phyloP scores from a whole-genome alignment of 2,113 vertebrate species.

The Sceloporus undulatus region DNA sequence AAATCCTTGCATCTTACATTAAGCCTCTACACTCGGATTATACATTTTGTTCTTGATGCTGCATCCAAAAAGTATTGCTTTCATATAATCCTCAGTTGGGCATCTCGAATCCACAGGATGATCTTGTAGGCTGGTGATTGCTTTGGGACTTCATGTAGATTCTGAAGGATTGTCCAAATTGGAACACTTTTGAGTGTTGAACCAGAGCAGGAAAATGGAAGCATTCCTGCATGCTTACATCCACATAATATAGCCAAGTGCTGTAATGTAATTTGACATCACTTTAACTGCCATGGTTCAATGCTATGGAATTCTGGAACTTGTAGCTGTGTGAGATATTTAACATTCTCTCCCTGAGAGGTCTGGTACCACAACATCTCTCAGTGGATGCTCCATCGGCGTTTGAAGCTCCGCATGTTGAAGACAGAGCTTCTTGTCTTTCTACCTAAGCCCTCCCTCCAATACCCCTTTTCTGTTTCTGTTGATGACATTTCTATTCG shows the following conservation, averaged over 20 bases:
- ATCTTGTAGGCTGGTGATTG: constrained; percentile 8
- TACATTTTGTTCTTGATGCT: constrained; percentile 20
- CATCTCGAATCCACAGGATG: neutral
- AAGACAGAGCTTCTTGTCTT: neutral
- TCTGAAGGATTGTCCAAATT: neutral
- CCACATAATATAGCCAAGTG: no score
- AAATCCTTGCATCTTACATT: constrained; percentile 49
- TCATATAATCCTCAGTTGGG: constrained; percentile 28
- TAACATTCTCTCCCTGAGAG: no score
- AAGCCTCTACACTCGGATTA: constrained; percentile 21
- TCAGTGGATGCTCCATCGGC: no score
- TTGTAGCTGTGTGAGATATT: no score
- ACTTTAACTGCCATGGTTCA: no score
- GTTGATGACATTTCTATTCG: no score
- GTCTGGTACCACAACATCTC: no score
- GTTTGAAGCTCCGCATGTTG: neutral
- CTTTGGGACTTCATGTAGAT: constrained; percentile 17
- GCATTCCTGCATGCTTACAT: neutral
- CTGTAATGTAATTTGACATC: no score
- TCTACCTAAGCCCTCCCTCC: neutral
- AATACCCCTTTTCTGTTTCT: no score
- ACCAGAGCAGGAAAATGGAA: neutral
- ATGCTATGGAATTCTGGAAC: no score
- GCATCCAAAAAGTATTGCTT: constrained; percentile 27
- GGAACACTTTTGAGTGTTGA: neutral